These are phyloP conservation scores for Muscicapa adusta DNA, from an alignment of 2,113 vertebrate species.

Conservation along the genomic window DNA sequence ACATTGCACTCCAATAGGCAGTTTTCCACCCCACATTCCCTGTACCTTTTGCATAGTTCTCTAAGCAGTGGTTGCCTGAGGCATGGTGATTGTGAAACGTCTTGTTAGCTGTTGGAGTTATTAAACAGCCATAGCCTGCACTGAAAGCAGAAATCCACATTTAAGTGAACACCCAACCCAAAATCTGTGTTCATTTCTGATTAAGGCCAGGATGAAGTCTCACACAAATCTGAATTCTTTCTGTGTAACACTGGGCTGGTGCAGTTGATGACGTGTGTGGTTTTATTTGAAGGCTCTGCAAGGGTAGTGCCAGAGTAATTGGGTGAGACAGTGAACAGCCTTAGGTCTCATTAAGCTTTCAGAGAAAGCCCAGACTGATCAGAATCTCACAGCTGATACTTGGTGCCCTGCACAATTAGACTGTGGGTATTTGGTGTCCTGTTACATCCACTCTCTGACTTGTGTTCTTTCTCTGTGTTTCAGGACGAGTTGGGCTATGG, in stretches of 20 bases:
- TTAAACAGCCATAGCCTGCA: background rate
- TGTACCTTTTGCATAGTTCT: background rate
- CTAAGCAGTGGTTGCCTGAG: background rate
- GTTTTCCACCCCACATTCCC: background rate
- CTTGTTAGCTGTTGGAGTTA: background rate
- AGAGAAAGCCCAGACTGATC: background rate
- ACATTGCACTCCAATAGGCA: too few relatives aligned
- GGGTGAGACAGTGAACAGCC: background rate
- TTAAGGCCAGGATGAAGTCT: background rate
- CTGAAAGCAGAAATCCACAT: background rate
- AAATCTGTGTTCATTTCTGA: background rate
- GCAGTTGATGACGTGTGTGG: background rate
- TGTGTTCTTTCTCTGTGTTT: constrained; percentile 43
- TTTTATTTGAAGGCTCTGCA: background rate
- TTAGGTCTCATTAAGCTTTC: background rate
- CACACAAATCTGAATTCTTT: background rate
- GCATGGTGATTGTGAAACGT: background rate
- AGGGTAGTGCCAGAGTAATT: background rate
- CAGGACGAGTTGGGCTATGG: constrained; percentile 94
- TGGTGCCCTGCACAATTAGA: background rate
- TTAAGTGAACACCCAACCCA: background rate
- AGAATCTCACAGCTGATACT: background rate
- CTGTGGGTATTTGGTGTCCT: background rate
- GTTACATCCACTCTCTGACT: background rate
- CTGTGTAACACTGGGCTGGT: background rate